Evolutionary conservation across 2,797 vertebrate species (phyloP).

Genomic region (Knipowitschia caucasica): DNA sequence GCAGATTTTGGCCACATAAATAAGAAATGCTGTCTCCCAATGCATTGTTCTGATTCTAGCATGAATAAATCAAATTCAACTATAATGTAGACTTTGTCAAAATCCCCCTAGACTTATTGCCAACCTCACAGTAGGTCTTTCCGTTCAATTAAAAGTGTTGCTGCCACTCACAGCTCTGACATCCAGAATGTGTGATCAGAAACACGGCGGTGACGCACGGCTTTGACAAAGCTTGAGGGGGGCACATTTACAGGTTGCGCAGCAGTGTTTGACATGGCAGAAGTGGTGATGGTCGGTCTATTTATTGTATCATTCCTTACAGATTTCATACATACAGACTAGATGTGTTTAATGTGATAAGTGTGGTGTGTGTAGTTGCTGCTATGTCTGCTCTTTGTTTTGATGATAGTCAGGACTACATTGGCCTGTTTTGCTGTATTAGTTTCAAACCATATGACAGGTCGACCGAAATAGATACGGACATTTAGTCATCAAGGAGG

Average conservation of each 20-base stretch:
- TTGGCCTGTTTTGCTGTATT: neutral
- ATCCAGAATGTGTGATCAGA: conserved; percentile 8
- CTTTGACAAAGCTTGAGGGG: neutral
- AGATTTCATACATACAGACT: neutral
- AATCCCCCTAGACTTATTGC: too few relatives aligned
- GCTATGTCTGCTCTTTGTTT: neutral
- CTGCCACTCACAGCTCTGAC: conserved; percentile 1
- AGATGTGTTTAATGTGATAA: neutral
- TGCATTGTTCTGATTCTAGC: too few relatives aligned
- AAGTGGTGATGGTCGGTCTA: conserved; percentile 13
- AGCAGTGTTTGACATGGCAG: conserved; percentile 4
- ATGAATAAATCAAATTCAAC: too few relatives aligned
- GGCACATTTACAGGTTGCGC: neutral
- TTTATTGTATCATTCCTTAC: conserved; percentile 14
- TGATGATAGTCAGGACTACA: neutral
- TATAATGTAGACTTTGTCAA: too few relatives aligned
- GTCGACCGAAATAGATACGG: too few relatives aligned
- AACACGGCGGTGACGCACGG: neutral
- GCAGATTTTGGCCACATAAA: too few relatives aligned
- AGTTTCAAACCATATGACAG: too few relatives aligned
- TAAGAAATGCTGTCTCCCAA: too few relatives aligned
- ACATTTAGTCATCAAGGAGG: too few relatives aligned
- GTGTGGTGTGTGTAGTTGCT: too few relatives aligned
- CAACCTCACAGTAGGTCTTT: neutral
- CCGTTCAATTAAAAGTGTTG: conserved; percentile 1